Evolutionary conservation across 2,888 invertebrate genomes (phyloP), one percentile per base, ranked within the genome.

Genomic region (Ophion ventricosus): DNA sequence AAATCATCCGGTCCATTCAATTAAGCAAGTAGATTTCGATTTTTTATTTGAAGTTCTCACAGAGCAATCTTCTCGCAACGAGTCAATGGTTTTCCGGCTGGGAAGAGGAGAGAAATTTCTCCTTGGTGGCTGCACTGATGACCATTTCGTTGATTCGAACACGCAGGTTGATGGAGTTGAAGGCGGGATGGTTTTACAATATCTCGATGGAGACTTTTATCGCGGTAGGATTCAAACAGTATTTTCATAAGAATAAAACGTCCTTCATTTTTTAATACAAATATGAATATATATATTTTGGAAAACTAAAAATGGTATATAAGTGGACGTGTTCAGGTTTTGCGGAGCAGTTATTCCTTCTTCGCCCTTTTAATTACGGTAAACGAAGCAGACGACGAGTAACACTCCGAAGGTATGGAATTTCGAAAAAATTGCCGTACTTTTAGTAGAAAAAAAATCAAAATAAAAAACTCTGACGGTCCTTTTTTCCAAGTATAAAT

Each of bases 31-130:
- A 17, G 20, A 20, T 7, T 0, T 35, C 2, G 8, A 35, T 1
- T 14, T 49, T 49, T 49, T 4, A 11, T 4, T 49, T 17, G 14
- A 49, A 49, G 17, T 4, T 25, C 11, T 57, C 11, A 40, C 25
- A 87, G 86, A 86, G 87, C 56, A 77, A 80, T 54, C 72, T 72
- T 54, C 40, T 87, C 57, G 63, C 82, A 14, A 54, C 43, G 72
- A 86, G 87, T 20, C 89, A 89, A 25, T 91, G 91, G 91, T 83
- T 87, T n/a, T 90, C 90, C 8, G 82, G 87, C 5, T 91, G 91
- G 91, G 82, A 89, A 63, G 54, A 84, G 11, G 85, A 88, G 63
- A 49, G 63, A 56, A 43, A 86, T 29, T 20, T 77, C 8, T 63
- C 83, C n/a, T 72, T 84, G 17, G 80, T 70, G 11, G 69, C 83